Conservation (phyloP, 2,113 vertebrate genomes). For the Seriola aureovittata region DNA sequence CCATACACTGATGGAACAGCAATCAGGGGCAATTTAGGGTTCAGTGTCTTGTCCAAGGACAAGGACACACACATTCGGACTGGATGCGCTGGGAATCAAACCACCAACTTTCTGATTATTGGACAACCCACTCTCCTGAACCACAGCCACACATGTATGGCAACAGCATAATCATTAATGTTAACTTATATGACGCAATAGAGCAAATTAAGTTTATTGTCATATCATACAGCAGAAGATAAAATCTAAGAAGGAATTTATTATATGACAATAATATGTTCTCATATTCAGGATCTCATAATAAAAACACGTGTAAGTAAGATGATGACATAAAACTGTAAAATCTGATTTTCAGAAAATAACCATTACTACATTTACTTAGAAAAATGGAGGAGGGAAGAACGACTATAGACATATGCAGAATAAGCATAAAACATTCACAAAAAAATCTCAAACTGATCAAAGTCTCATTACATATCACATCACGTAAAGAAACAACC, state of each 20-base stretch:
- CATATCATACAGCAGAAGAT: background rate
- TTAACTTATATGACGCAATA: background rate
- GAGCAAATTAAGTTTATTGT: conserved; percentile 36
- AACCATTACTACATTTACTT: background rate
- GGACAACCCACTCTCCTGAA: too few relatives aligned
- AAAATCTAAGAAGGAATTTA: background rate
- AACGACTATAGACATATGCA: background rate
- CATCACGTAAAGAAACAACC: background rate
- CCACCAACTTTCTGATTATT: too few relatives aligned
- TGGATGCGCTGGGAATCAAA: too few relatives aligned
- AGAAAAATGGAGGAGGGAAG: background rate
- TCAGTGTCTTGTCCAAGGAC: too few relatives aligned
- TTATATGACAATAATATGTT: conserved; percentile 22
- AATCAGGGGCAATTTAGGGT: too few relatives aligned
- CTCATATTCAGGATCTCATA: conserved; percentile 3
- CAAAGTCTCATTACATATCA: conserved; percentile 9
- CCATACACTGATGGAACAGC: too few relatives aligned
- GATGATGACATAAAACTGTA: background rate
- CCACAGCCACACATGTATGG: too few relatives aligned
- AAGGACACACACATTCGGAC: too few relatives aligned
- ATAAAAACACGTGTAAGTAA: background rate
- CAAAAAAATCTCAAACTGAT: conserved; percentile 14
- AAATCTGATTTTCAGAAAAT: background rate
- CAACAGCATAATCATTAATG: background rate
- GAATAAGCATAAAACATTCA: background rate